Conservation (phyloP, 2,113 vertebrate genomes). For the Neolamprologus sp. region DNA sequence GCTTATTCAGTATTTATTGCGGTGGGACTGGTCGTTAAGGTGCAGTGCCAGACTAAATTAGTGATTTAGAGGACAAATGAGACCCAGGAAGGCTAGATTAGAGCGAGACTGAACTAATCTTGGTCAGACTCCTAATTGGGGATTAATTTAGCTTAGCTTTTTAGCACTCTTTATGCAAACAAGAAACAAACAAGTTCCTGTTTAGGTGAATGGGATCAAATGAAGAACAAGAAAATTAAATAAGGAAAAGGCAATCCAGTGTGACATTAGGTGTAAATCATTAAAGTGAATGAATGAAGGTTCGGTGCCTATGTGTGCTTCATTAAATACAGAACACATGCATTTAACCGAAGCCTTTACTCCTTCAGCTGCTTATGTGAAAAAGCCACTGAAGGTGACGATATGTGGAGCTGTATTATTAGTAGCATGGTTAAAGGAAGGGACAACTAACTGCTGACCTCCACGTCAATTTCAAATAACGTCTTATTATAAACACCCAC, state of each 20-base stretch:
- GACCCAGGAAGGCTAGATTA: not conserved
- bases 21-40: not conserved
- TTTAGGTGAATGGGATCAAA: not conserved
- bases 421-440: not conserved
- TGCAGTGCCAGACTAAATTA: not conserved
- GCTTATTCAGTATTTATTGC: not conserved
- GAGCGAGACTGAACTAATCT: not conserved
- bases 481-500: constrained; percentile 13
- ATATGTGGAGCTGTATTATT: not conserved
- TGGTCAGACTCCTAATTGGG: not conserved
- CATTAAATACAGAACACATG: not conserved
- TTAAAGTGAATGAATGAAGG: not conserved
- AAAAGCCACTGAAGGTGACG: not conserved
- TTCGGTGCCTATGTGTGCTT: not conserved
- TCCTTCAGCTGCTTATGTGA: not conserved
- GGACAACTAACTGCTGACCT: constrained; percentile 8
- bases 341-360: not conserved
- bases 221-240: not conserved
- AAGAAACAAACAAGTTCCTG: not conserved
- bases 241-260: not conserved
- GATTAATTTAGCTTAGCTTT: not conserved
- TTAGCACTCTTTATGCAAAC: not conserved
- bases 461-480: not conserved
- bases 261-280: not conserved
- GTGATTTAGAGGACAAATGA: not conserved